Evolutionary conservation across 2,888 invertebrate species (phyloP), one percentile per base, ranked within the genome.

Genomic region (Drosophila nr. perissopoda): DNA sequence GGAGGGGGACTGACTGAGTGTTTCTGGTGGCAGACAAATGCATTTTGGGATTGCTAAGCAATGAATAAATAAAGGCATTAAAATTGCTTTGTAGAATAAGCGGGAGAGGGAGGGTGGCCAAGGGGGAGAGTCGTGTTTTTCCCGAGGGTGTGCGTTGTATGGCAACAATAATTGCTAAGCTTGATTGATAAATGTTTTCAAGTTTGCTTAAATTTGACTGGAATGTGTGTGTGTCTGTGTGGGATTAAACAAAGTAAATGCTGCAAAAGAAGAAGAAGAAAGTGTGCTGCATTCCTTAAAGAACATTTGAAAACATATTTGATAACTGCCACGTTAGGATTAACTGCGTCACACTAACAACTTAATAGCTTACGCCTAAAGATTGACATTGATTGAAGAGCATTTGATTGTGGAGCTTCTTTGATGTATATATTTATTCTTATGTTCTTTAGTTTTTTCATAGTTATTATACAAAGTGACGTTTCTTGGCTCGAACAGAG

Each of bases 171-270:
- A 79, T 65, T 62, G 79, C 33, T 68, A 56, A 79, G 76, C 64
- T 68, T 75, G 64, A 75, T 71, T 67, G 76, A 75, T 71, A 67
- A 67, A 74, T 71, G 60, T 61, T 70, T 53, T 46, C 53, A 2
- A 8, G 34, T 53, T 53, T 66, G 40, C 56, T 27, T 42, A 54
- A 67, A 58, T 53, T 29, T 54, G 46, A 2, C 16, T 46, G 25
- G 46, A 46, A 46, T 46, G 16, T 36, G 11, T 51, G 33, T 33
- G 52, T 38, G 27, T 62, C 16, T 54, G 51, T 70, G 65, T 70
- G 70, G 60, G 51, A 29, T 76, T 21, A 27, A 13, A 18, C 18
- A 7, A 29, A 38, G 31, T 40, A 25, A 46, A 16, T 29, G 27
- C 25, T 21, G 52, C 6, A 21, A 5, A 11, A 18, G 6, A 42